Base-by-base conservation (phyloP, 2,797 vertebrate species). In the Petrocephalus sullivani region DNA sequence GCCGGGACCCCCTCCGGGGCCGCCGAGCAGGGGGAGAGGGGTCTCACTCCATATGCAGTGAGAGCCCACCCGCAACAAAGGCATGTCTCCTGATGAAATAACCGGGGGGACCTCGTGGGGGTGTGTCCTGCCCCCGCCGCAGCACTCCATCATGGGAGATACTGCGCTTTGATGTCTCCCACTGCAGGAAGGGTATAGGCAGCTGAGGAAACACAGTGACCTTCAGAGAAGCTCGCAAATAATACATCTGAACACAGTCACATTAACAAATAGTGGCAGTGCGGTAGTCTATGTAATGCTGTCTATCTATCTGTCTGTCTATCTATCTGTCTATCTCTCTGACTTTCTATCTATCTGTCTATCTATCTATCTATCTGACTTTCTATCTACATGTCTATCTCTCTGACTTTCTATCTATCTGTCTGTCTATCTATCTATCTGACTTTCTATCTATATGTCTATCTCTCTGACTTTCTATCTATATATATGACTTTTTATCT, bases 41-140 rank as follows among this genome's bases (percentile, higher is more conserved):
- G 19, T 58, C 49, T 84, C 60, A 84, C 67, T 87, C 58, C 64
- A 64, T 67, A 89, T 82, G 78, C 53, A 85, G 78, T 58, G 14
- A 60, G 23, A 89, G 51, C 19, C 60, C 41, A 71, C 33, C n/a
- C 33, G 3, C 21, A n/a, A 33, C 16, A 64, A 23, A 28, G 28
- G 41, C 57, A 6, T 51, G 4, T 28, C 71, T 57, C 46, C 81
- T 23, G 37, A 37, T 84, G 23, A 89, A 84, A 49, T 14, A 89
- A 89, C 84, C 75, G 60, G 12, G 28, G 78, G 46, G 58, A 81
- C 56, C 19, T 46, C 51, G 57, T 16, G n/a, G 71, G 75, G 81
- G 75, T 41, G 75, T 83, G 81, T 53, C 56, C 71, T 23, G 41
- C 67, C 1, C 6, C 19, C 51, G 23, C 33, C 16, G 51, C 23